phyloP scores from a whole-genome alignment of 2,888 invertebrate species.

The Drosophila monieri region DNA sequence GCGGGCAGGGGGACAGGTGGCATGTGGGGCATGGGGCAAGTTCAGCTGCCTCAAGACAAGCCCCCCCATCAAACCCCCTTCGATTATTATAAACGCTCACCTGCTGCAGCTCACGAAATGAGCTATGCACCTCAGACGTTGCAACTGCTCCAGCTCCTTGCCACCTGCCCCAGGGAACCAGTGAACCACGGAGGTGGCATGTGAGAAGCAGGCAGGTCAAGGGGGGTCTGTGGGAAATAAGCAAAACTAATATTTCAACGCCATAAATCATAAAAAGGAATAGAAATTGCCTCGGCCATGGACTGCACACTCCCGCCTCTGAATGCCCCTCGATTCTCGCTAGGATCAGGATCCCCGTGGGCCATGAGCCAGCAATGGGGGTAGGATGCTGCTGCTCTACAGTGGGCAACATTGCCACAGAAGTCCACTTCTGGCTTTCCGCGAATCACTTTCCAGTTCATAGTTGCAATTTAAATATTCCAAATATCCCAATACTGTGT shows the following conservation, averaged over 20 bases:
- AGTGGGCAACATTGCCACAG: neutral
- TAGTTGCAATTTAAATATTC: neutral
- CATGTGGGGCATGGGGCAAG: conserved; percentile 27
- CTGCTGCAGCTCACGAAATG: conserved; percentile 49
- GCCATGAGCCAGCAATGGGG: neutral
- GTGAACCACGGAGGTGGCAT: neutral
- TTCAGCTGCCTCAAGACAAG: neutral
- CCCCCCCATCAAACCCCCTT: conserved; percentile 1
- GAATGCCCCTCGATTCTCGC: conserved; percentile 8
- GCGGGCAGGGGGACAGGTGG: conserved; percentile 9
- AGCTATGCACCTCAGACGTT: conserved; percentile 70
- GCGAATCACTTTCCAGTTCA: neutral
- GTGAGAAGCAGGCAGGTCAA: neutral
- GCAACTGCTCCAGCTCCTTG: conserved; percentile 25
- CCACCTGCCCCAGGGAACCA: conserved; percentile 21
- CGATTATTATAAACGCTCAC: conserved; percentile 65
- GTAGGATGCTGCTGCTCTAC: neutral
- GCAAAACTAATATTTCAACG: conserved; percentile 82
- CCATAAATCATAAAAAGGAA: conserved; percentile 81
- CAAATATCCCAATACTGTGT: neutral
- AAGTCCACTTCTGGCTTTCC: neutral
- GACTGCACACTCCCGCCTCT: conserved; percentile 18
- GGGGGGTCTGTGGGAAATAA: conserved; percentile 68
- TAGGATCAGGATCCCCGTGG: conserved; percentile 2
- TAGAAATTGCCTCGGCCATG: conserved; percentile 51